phyloP scores from a whole-genome alignment of 30 jellyfish, hydroid and myxozoan genomes.

The Chrysaora quinquecirrha region DNA sequence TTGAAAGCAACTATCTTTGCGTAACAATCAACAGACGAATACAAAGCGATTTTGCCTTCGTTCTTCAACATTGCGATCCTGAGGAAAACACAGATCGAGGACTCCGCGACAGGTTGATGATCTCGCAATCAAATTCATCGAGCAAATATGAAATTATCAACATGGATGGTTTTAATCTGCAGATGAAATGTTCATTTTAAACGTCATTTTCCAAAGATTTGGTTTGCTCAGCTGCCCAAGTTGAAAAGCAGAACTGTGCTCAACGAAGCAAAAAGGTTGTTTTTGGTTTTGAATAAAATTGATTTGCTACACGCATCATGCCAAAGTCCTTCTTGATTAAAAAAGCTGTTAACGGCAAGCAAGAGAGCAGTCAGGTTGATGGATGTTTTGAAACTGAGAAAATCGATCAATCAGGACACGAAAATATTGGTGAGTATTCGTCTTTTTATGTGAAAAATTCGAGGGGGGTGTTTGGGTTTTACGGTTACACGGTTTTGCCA shows the following conservation, averaged over 20 bases:
- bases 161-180: neutral
- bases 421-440: neutral
- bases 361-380: slow-evolving; percentile 53
- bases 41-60: neutral
- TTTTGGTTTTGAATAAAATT: slow-evolving; percentile 1
- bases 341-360: slow-evolving; percentile 66
- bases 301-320: slow-evolving; percentile 19
- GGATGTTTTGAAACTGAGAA: neutral
- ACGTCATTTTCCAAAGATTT: neutral
- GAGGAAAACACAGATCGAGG: no score
- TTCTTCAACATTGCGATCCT: no score
- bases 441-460: no score
- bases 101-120: no score
- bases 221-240: no score
- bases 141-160: neutral
- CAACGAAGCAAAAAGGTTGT: slow-evolving; percentile 39
- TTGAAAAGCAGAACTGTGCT: slow-evolving; percentile 23
- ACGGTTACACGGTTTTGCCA: no score
- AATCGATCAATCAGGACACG: neutral
- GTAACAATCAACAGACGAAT: neutral
- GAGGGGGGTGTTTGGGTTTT: no score
- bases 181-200: neutral
- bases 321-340: slow-evolving; percentile 73
- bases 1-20: slow-evolving; percentile 4
- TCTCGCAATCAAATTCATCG: neutral